These are phyloP conservation scores for Bucco capensis DNA, from an alignment of 2,113 vertebrate species.

Conservation along the genomic window DNA sequence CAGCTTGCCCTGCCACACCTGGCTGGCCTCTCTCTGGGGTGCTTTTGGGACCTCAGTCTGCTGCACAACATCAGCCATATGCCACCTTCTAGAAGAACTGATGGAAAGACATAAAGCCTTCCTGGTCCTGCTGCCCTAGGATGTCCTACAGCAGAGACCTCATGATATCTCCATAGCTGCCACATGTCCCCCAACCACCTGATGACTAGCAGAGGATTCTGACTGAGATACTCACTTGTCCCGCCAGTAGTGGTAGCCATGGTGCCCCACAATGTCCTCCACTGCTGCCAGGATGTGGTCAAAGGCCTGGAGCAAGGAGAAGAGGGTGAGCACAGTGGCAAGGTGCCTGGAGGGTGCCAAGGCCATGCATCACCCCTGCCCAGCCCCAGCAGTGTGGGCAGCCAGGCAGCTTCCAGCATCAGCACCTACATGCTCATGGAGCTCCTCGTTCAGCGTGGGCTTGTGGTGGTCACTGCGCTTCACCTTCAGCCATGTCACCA, in stretches of 20 bases:
- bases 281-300: conserved; percentile 96
- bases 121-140: neutral
- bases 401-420: neutral
- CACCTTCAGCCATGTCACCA: conserved; percentile 96
- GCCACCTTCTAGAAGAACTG: neutral
- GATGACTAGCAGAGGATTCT: neutral
- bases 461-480: conserved; percentile 92
- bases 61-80: neutral
- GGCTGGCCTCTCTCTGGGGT: neutral
- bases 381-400: fast-evolving
- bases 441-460: conserved; percentile 93
- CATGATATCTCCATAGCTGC: neutral
- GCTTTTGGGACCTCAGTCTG: neutral
- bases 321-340: neutral
- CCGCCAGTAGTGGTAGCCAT: conserved; percentile 96
- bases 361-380: fast-evolving
- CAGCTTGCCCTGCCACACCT: neutral
- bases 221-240: conserved; percentile 83
- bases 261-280: conserved; percentile 94
- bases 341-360: fast-evolving
- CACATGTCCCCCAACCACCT: neutral
- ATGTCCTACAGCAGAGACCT: neutral
- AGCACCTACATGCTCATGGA: conserved; percentile 89
- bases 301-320: conserved; percentile 82
- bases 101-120: neutral